Conservation (phyloP, 1,140 invertebrate species). For the Leptinotarsa lineolata region DNA sequence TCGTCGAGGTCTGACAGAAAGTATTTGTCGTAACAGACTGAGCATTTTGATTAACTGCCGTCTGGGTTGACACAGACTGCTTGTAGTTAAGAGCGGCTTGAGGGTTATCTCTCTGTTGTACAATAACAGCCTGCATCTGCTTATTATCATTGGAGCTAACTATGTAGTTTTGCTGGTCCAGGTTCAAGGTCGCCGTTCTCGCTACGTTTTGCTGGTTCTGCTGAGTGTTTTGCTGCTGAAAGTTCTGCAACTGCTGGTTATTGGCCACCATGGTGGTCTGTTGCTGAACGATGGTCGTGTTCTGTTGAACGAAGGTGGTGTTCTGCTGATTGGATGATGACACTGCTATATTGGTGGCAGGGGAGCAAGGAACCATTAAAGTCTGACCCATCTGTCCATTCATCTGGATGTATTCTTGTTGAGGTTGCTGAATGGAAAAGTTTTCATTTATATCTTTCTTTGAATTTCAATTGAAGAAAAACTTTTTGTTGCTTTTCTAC, state of each 20-base stretch:
- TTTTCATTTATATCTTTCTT: too few species aligned
- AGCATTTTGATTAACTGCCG: conserved; percentile 66
- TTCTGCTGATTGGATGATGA: conserved; percentile 69
- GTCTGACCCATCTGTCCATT: conserved; percentile 73
- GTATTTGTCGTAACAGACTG: conserved; percentile 62
- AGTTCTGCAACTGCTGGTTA: conserved; percentile 61
- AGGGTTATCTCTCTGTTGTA: conserved; percentile 55
- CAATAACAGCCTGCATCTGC: conserved; percentile 58
- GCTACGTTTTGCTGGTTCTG: conserved; percentile 38
- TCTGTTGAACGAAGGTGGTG: conserved; percentile 73
- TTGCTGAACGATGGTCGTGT: conserved; percentile 70
- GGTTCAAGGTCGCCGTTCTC: conserved; percentile 45
- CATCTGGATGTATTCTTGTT: conserved; percentile 73
- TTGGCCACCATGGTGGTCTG: conserved; percentile 74
- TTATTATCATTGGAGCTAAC: conserved; percentile 53
- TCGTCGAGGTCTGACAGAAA: conserved; percentile 59
- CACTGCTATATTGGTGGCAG: conserved; percentile 64
- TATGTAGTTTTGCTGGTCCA: conserved; percentile 53
- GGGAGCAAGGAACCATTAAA: conserved; percentile 75
- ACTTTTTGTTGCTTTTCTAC: too few species aligned
- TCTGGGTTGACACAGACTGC: conserved; percentile 77
- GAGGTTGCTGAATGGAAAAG: conserved; percentile 55
- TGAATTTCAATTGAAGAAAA: too few species aligned
- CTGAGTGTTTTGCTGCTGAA: conserved; percentile 42
- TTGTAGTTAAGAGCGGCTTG: conserved; percentile 50